A percentile compares a stretch with the other conserved stretches of the same genome.
Conservation (phyloP, 2,797 vertebrate genomes). For the Sphenodon punctatus region DNA sequence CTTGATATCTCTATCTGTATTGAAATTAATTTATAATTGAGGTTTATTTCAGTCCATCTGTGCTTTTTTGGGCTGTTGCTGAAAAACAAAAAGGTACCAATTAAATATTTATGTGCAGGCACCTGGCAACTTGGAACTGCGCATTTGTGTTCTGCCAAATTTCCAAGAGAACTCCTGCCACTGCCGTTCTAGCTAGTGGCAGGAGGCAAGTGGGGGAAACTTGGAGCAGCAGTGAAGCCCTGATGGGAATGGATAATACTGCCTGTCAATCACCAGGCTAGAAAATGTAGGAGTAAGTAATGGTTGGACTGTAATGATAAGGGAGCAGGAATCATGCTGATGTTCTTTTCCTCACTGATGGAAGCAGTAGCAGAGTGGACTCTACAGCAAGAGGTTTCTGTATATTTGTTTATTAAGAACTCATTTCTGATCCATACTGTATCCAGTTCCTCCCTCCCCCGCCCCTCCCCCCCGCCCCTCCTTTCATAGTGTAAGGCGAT, state of each 20-base stretch:
- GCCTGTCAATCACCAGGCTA: neutral
- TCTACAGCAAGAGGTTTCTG: neutral
- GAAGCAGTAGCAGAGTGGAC: neutral
- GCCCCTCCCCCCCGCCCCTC: neutral
- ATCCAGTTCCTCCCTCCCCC: neutral
- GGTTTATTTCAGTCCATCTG: slow-evolving; percentile 45
- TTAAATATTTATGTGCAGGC: slow-evolving; percentile 36
- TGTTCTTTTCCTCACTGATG: neutral
- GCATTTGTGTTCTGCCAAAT: neutral
- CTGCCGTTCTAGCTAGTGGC: neutral
- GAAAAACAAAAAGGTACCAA: slow-evolving; percentile 25
- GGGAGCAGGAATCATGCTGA: neutral
- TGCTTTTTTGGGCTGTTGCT: slow-evolving; percentile 42
- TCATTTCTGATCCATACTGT: neutral
- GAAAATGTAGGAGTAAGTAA: neutral
- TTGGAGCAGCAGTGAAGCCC: neutral
- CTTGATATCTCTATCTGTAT: neutral
- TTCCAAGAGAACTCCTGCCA: neutral
- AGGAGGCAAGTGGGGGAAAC: neutral
- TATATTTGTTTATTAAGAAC: neutral
- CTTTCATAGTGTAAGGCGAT: neutral
- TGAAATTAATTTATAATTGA: slow-evolving; percentile 42
- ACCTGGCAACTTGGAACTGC: slow-evolving; percentile 12
- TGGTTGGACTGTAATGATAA: neutral
- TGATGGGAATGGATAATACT: neutral